phyloP scores from a whole-genome alignment of 1,140 invertebrate species.

The Heterodera carotae region DNA sequence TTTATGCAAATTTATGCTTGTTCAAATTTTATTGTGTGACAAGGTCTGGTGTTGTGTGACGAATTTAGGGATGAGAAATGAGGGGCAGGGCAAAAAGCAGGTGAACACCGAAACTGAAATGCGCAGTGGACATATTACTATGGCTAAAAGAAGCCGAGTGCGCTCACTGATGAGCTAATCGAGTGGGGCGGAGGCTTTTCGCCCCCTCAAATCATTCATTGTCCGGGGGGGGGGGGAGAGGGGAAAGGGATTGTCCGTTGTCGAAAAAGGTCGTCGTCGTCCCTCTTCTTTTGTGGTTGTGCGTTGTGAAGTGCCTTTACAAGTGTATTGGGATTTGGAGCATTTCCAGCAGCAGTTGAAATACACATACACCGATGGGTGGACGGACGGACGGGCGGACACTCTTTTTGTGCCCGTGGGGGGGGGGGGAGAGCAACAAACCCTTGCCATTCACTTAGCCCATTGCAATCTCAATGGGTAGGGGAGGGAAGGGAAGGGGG shows the following conservation, averaged over 20 bases:
- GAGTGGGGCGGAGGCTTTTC: not conserved
- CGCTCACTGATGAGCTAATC: not conserved
- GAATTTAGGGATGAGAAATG: not conserved
- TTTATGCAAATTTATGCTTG: not conserved
- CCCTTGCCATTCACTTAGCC: not conserved
- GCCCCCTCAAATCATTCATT: too few species aligned
- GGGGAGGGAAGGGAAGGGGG: not conserved
- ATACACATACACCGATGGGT: not conserved
- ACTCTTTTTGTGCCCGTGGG: not conserved
- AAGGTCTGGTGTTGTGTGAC: too few species aligned
- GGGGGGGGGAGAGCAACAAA: not conserved
- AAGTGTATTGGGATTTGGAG: not conserved
- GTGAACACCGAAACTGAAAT: too few species aligned
- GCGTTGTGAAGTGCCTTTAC: not conserved
- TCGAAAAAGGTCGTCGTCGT: too few species aligned
- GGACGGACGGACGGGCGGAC: too few species aligned
- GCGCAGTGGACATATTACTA: too few species aligned
- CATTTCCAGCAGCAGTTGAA: not conserved
- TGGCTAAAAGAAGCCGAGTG: too few species aligned
- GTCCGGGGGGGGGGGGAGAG: too few species aligned
- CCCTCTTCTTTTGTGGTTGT: not conserved
- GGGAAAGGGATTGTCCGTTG: not conserved
- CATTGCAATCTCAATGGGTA: not conserved
- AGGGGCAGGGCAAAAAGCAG: too few species aligned
- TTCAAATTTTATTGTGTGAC: not conserved